These are phyloP conservation scores for Lasius fuliginosus DNA, from an alignment of 2,888 invertebrate species.

Conservation along the genomic window DNA sequence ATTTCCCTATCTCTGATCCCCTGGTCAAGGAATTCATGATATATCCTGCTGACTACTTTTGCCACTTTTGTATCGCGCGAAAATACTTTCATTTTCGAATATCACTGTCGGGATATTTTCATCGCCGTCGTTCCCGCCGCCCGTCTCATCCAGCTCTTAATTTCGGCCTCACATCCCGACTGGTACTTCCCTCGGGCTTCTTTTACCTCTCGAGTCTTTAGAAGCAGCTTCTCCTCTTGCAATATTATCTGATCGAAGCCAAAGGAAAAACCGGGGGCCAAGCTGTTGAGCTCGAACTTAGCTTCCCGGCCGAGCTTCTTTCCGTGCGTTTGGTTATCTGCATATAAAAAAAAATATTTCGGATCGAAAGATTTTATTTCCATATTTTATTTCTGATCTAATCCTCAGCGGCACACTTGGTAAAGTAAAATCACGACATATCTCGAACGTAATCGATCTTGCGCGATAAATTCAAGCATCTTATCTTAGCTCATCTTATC, in stretches of 20 bases:
- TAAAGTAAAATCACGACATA: slow-evolving; percentile 21
- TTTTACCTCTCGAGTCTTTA: slow-evolving; percentile 49
- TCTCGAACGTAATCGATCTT: slow-evolving; percentile 37
- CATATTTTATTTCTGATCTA: not conserved
- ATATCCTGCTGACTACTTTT: slow-evolving; percentile 17
- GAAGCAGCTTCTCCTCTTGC: slow-evolving; percentile 54
- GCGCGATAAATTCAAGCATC: slow-evolving; percentile 28
- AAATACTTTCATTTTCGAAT: slow-evolving; percentile 42
- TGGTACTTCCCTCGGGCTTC: slow-evolving; percentile 16
- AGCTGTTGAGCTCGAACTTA: slow-evolving; percentile 52
- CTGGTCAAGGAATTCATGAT: slow-evolving; percentile 32
- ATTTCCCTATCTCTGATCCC: slow-evolving; percentile 5
- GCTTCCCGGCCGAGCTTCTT: slow-evolving; percentile 19
- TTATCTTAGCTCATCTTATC: not conserved
- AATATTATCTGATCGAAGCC: slow-evolving; percentile 54
- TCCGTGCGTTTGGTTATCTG: slow-evolving; percentile 37
- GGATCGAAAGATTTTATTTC: slow-evolving; percentile 26
- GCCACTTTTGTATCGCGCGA: slow-evolving; percentile 5
- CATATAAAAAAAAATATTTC: slow-evolving; percentile 42
- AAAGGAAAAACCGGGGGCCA: slow-evolving; percentile 45
- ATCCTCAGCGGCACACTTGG: slow-evolving; percentile 3
- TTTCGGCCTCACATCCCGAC: slow-evolving; percentile 32
- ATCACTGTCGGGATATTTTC: slow-evolving; percentile 15
- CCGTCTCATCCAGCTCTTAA: slow-evolving; percentile 20
- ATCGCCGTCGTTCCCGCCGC: not conserved